These are phyloP conservation scores for Druon quercuslanigerum DNA, from an alignment of 1,140 invertebrate genomes.

Conservation along the genomic window DNA sequence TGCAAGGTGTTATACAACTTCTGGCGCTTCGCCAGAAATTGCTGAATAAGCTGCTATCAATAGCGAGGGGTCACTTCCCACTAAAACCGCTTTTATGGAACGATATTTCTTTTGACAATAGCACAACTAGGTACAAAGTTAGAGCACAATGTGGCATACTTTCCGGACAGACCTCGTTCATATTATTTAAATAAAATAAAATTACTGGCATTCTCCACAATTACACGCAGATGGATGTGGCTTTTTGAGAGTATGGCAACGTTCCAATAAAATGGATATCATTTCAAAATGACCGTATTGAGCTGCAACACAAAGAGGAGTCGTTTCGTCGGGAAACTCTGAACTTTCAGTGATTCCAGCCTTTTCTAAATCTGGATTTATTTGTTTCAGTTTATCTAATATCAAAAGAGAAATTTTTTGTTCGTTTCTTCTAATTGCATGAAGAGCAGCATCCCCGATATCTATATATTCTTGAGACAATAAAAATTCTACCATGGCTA, in stretches of 20 bases:
- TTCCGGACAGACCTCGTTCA: too few species aligned
- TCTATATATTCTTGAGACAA: constrained; percentile 74
- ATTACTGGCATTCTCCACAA: constrained; percentile 77
- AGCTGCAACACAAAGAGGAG: constrained; percentile 83
- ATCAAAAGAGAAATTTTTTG: constrained; percentile 72
- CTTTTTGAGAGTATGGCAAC: constrained; percentile 75
- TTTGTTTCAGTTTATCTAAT: constrained; percentile 72
- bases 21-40: too few species aligned
- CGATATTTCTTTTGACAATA: too few species aligned
- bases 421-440: constrained; percentile 76
- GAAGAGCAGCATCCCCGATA: constrained; percentile 76
- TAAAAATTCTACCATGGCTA: constrained; percentile 76
- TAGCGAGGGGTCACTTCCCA: too few species aligned
- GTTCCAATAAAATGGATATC: constrained; percentile 80
- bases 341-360: constrained; percentile 75
- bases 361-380: constrained; percentile 73
- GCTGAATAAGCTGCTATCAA: too few species aligned
- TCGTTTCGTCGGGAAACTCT: constrained; percentile 83
- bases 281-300: constrained; percentile 83
- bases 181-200: too few species aligned
- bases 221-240: constrained; percentile 80
- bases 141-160: too few species aligned
- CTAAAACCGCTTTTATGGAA: too few species aligned
- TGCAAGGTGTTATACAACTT: too few species aligned
- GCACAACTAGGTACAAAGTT: too few species aligned